Evolutionary conservation across 2,888 invertebrate genomes (phyloP), one percentile per base, ranked within the genome.

Genomic region (Beris morrisii): DNA sequence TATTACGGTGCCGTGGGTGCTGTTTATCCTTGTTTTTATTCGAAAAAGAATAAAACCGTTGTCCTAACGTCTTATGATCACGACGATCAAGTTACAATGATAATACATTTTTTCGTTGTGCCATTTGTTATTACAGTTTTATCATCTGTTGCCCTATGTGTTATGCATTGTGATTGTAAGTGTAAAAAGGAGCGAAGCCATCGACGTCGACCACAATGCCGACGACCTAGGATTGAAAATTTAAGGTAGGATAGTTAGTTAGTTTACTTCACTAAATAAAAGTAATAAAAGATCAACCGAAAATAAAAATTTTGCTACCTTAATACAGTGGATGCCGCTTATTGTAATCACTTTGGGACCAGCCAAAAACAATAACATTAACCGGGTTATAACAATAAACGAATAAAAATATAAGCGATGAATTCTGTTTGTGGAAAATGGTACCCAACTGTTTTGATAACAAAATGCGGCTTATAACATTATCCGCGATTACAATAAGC

Each of bases 11-110:
- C 84, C 74, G 85, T 85, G 72, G 85, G 90, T 68, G 88, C 89
- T 74, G 85, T 87, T 69, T 94, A 92, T 79, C 93, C 93, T 54
- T 95, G 94, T 77, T 93, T 88, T 81, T 93, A 93, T 81, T 93
- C 93, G 80, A 85, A 90, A 74, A 90, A 91, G 74, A 93, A 93
- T 78, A 87, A 86, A 69, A 88, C 90, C 69, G 89, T 94, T 73
- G 93, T 92, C 70, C 84, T 95, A 76, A 91, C 93, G 57, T 86
- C 88, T 74, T 93, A 93, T 84, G 90, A 91, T 77, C 85, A 90
- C 70, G 89, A 91, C 71, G 89, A 91, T 77, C 92, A 93, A 79
- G 88, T 92, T 72, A 87, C 89, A 69, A 87, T 89, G 72, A 92
- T 93, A 74, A 89, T 92, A 72, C 87, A 93, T 80, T 93, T 90